Percentiles rank a stretch among this genome's conserved stretches.
These are phyloP conservation scores for Cataglyphis rosenhaueri DNA, from an alignment of 2,888 invertebrate genomes.

Conservation along the genomic window DNA sequence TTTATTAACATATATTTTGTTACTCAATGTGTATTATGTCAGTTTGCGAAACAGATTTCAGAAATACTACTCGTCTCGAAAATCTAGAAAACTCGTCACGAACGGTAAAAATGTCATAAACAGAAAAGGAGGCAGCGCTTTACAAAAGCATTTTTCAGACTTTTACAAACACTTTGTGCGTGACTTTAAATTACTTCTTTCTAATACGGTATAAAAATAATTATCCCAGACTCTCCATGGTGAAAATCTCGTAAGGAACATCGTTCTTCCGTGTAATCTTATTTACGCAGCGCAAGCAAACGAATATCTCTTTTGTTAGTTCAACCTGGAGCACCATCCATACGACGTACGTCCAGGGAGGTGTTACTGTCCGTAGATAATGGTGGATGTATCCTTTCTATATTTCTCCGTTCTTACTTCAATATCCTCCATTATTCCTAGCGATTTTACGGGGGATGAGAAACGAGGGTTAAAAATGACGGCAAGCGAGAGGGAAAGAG, in stretches of 20 bases:
- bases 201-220: neutral
- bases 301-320: conserved; percentile 26
- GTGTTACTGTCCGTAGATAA: conserved; percentile 41
- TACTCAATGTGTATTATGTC: neutral
- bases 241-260: conserved; percentile 11
- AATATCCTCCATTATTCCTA: neutral
- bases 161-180: neutral
- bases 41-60: neutral
- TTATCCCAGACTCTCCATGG: neutral
- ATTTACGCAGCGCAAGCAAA: neutral
- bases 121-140: neutral
- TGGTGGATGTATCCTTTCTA: conserved; percentile 15
- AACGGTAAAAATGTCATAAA: neutral
- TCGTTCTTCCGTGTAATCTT: neutral
- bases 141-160: neutral
- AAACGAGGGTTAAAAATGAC: conserved; percentile 14
- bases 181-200: conserved; percentile 1
- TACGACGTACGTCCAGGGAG: conserved; percentile 15
- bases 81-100: neutral
- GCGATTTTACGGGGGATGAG: conserved; percentile 9
- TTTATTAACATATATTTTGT: neutral
- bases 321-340: conserved; percentile 26
- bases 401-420: neutral
- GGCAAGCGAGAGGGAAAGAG: neutral
- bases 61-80: neutral